Conservation (phyloP, 1,140 invertebrate genomes). For the Drosophila sp. region DNA sequence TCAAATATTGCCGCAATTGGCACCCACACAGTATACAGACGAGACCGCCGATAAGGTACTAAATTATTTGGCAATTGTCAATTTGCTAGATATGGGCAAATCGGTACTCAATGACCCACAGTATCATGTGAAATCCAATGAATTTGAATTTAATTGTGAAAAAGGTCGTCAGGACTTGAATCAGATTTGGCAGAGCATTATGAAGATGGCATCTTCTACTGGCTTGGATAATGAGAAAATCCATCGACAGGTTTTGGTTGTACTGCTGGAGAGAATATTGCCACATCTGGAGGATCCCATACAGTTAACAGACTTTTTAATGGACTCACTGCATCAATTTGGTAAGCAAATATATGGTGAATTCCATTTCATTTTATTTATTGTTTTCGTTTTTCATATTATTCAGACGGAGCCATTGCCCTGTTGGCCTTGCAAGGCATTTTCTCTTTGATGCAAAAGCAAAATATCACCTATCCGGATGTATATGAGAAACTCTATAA, state of each 20-base stretch:
- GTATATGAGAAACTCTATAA: conserved; percentile 97
- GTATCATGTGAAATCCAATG: conserved; percentile 32
- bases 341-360: conserved; percentile 84
- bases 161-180: conserved; percentile 85
- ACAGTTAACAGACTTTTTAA: conserved; percentile 95
- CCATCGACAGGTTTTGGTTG: conserved; percentile 91
- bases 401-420: conserved; percentile 91
- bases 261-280: conserved; percentile 92
- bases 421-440: conserved; percentile 96
- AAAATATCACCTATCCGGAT: conserved; percentile 98
- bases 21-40: conserved; percentile 39
- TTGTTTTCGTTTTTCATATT: not conserved
- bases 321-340: conserved; percentile 91
- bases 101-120: conserved; percentile 39
- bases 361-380: conserved; percentile 7
- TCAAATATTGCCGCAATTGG: conserved; percentile 85
- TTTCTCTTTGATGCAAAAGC: conserved; percentile 93
- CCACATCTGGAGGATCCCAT: conserved; percentile 92
- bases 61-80: conserved; percentile 88
- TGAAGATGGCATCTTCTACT: conserved; percentile 84
- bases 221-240: conserved; percentile 86
- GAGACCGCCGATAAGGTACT: conserved; percentile 77
- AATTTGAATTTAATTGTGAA: conserved; percentile 73
- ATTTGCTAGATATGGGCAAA: conserved; percentile 82
- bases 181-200: conserved; percentile 88